Evolutionary conservation across 1,140 invertebrate genomes (phyloP).

Genomic region (Monomorium pharaonis): DNA sequence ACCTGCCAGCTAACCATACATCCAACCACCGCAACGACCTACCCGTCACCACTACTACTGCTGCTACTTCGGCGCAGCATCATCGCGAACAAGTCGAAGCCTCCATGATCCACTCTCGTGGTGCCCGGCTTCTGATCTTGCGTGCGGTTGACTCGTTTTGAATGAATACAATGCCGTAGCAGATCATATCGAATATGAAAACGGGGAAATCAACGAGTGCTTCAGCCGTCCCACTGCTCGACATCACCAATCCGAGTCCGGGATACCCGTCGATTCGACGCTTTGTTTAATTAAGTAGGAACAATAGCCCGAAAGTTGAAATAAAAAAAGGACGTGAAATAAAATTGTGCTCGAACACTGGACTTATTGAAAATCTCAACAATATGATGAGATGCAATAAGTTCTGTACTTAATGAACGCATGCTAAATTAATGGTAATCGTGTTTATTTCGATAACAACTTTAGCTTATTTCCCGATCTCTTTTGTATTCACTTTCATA

Average conservation of each 20-base stretch:
- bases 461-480: not conserved
- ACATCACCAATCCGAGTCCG: conserved; percentile 22
- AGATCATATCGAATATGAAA: conserved; percentile 86
- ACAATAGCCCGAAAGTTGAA: conserved; percentile 29
- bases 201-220: conserved; percentile 84
- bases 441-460: not conserved
- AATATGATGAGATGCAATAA: conserved; percentile 45
- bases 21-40: conserved; percentile 75
- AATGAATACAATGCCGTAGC: conserved; percentile 84
- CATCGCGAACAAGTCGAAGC: conserved; percentile 67
- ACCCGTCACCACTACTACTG: conserved; percentile 64
- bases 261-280: conserved; percentile 61
- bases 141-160: conserved; percentile 85
- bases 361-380: not conserved
- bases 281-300: conserved; percentile 74
- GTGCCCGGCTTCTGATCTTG: conserved; percentile 81
- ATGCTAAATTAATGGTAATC: conserved; percentile 43
- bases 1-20: conserved; percentile 81
- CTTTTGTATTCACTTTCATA: not conserved
- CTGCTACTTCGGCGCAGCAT: conserved; percentile 57
- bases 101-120: conserved; percentile 80
- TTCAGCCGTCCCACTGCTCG: conserved; percentile 46
- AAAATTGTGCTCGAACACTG: conserved; percentile 49
- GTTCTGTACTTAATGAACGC: conserved; percentile 35
- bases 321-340: conserved; percentile 15